Percentiles rank a stretch among this genome's conserved stretches.
These are phyloP conservation scores for Gallinago jamesoni DNA, from an alignment of 2,113 vertebrate species.

Conservation along the genomic window DNA sequence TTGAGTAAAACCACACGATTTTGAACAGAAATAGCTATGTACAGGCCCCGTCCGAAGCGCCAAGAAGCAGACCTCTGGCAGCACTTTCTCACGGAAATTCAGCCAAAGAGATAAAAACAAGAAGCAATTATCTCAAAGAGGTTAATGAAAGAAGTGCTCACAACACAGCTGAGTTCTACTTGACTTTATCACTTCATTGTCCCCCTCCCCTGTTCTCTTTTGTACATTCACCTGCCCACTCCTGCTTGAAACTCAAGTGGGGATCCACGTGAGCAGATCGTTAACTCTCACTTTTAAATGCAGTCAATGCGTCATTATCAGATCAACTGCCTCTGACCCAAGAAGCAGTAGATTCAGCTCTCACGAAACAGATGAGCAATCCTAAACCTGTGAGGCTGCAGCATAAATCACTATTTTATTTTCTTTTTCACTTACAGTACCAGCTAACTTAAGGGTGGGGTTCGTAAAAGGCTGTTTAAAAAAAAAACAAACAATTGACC, in stretches of 20 bases:
- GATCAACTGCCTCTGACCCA: background rate
- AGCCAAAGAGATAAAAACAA: background rate
- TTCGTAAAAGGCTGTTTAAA: background rate
- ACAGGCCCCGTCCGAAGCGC: background rate
- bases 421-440: background rate
- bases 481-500: background rate
- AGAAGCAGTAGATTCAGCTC: background rate
- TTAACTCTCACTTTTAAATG: background rate
- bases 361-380: background rate
- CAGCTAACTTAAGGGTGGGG: background rate
- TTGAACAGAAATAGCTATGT: background rate
- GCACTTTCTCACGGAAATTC: background rate
- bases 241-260: background rate
- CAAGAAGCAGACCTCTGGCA: background rate
- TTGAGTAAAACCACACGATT: background rate
- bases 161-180: background rate
- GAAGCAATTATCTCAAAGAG: background rate
- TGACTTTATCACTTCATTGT: background rate
- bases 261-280: background rate
- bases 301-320: background rate
- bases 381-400: background rate
- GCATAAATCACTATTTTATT: background rate
- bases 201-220: background rate
- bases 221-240: background rate
- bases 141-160: background rate